Conservation (phyloP, 2,113 vertebrate species). For the Trogon melanurus region DNA sequence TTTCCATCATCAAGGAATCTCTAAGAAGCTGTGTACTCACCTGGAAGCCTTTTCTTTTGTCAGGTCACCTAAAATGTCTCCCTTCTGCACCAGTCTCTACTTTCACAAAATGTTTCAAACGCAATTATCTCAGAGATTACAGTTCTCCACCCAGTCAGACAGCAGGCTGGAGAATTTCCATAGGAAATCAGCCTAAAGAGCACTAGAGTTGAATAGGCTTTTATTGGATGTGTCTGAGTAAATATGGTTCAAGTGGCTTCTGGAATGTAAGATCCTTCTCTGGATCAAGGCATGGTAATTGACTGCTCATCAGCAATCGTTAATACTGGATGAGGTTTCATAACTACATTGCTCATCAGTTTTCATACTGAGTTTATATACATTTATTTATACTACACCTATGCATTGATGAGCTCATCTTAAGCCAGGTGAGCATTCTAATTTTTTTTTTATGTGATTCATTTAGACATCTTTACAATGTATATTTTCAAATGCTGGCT, state of each 20-base stretch:
- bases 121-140: neutral
- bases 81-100: neutral
- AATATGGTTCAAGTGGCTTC: slow-evolving; percentile 16
- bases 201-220: neutral
- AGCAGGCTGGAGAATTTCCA: neutral
- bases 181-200: slow-evolving; percentile 13
- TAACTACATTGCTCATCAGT: neutral
- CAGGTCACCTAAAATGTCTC: neutral
- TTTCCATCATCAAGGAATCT: neutral
- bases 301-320: neutral
- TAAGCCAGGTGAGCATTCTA: neutral
- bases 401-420: neutral
- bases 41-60: slow-evolving; percentile 2
- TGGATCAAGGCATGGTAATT: neutral
- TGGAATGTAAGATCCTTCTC: neutral
- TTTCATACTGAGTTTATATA: neutral
- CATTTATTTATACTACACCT: neutral
- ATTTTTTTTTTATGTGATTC: neutral
- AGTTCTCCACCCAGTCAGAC: neutral
- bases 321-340: neutral
- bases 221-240: slow-evolving; percentile 29
- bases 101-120: neutral
- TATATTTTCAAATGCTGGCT: neutral
- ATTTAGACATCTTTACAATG: neutral
- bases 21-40: slow-evolving; percentile 3